Evolutionary conservation across 2,113 vertebrate genomes (phyloP).

Genomic region (Festucalex cinctus): DNA sequence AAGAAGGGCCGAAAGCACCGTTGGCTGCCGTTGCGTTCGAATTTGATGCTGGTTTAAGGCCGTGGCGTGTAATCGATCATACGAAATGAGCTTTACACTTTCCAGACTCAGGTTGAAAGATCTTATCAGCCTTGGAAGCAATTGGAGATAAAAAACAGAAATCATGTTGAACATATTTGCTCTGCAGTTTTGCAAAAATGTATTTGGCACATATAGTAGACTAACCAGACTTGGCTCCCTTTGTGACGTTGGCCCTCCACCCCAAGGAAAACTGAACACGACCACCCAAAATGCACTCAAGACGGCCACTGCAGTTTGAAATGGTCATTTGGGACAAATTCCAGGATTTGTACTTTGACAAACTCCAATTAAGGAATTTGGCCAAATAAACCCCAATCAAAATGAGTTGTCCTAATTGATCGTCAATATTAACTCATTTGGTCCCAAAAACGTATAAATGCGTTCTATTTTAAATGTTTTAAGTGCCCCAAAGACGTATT

Average conservation of each 20-base stretch:
- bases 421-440: too few species aligned
- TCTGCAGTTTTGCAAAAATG: background rate
- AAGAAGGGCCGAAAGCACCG: background rate
- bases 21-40: background rate
- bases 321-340: background rate
- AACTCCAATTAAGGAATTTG: too few species aligned
- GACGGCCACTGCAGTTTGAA: too few species aligned
- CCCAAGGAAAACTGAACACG: too few species aligned
- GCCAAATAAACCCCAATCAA: too few species aligned
- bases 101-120: conserved; percentile 19
- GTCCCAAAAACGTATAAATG: too few species aligned
- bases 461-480: too few species aligned
- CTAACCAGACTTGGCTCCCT: background rate
- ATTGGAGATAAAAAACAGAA: background rate
- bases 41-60: background rate
- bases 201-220: background rate
- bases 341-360: background rate
- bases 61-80: background rate
- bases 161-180: background rate
- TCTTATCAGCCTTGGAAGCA: background rate
- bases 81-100: conserved; percentile 1
- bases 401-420: too few species aligned
- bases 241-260: background rate
- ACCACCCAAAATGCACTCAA: background rate
- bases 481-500: too few species aligned